Conservation (phyloP, 2,797 vertebrate genomes). For the Melopsittacus undulatus region DNA sequence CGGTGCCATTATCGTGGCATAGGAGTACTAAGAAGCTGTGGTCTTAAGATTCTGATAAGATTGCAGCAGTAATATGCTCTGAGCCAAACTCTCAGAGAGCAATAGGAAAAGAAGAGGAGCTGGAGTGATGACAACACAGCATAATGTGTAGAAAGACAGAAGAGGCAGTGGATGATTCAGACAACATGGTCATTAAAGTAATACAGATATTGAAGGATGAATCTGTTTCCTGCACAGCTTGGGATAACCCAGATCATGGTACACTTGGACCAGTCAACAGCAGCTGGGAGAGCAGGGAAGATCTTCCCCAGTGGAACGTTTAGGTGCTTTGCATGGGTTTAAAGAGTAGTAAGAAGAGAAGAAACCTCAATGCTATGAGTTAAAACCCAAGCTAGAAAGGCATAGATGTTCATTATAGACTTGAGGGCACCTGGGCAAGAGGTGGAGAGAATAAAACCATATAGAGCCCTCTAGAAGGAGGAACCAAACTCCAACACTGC, state of each 20-base stretch:
- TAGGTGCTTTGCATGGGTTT: neutral
- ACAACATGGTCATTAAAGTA: neutral
- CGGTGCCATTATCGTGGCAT: neutral
- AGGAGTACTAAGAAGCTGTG: neutral
- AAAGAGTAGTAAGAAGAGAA: neutral
- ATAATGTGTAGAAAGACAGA: neutral
- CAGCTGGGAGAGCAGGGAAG: neutral
- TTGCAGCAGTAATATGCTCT: neutral
- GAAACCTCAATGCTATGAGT: neutral
- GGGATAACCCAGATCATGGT: neutral
- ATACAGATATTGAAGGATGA: neutral
- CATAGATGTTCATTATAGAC: rapidly evolving
- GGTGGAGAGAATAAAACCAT: neutral
- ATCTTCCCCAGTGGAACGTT: neutral
- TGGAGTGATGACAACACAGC: neutral
- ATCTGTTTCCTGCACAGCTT: neutral
- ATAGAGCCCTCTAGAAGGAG: neutral
- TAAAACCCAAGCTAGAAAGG: neutral
- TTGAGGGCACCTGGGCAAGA: neutral
- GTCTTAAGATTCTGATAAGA: neutral
- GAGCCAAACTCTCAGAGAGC: neutral
- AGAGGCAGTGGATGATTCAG: neutral
- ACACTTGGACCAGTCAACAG: neutral
- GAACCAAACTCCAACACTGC: neutral
- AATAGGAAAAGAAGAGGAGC: neutral